phyloP scores from a whole-genome alignment of 2,113 vertebrate species.

The Athene cunicularia region DNA sequence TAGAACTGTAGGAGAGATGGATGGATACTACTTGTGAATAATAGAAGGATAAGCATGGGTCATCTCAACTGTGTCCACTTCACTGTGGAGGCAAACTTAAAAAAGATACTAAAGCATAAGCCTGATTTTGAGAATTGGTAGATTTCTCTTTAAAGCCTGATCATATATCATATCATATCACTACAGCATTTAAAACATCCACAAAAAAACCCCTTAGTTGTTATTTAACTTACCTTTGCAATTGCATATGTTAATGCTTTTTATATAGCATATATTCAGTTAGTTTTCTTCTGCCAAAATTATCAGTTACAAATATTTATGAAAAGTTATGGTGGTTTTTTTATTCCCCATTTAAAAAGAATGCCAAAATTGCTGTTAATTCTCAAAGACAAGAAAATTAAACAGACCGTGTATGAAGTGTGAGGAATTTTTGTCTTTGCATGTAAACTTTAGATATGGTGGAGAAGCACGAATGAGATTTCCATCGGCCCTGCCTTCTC shows the following conservation, averaged over 20 bases:
- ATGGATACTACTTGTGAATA: neutral
- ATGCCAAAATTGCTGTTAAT: neutral
- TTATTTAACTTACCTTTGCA: neutral
- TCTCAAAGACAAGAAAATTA: neutral
- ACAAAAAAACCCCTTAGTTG: neutral
- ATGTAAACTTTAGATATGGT: slow-evolving; percentile 83
- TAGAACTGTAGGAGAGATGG: neutral
- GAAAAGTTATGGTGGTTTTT: neutral
- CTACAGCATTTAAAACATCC: neutral
- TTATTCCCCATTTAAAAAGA: neutral
- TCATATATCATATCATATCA: neutral
- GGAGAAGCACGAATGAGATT: slow-evolving; percentile 97
- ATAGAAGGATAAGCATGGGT: neutral
- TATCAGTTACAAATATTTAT: neutral
- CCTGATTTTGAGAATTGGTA: neutral
- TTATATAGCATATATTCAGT: neutral
- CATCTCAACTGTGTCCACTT: neutral
- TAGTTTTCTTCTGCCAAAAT: neutral
- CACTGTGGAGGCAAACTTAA: neutral
- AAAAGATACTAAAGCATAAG: neutral
- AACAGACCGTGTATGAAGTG: neutral
- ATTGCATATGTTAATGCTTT: neutral
- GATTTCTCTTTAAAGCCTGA: neutral
- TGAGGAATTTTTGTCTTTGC: neutral
- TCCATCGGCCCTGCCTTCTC: slow-evolving; percentile 80